Evolutionary conservation across 2,888 invertebrate genomes (phyloP).

Genomic region (Thymelicus acteon): DNA sequence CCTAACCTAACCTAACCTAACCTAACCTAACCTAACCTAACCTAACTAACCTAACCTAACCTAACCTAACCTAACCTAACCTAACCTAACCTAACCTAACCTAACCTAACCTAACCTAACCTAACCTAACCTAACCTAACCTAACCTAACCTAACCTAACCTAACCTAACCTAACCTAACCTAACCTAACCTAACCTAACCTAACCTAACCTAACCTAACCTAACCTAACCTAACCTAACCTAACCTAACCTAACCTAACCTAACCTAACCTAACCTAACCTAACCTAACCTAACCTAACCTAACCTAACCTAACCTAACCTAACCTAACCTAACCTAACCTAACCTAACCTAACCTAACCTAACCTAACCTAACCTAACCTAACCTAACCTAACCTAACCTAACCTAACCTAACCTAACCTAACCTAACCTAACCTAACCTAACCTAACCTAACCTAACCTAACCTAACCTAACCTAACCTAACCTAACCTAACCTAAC

Average conservation of each 20-base stretch:
- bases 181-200: conserved; percentile 47
- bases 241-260: conserved; percentile 47
- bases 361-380: conserved; percentile 47
- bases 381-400: conserved; percentile 47
- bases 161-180: conserved; percentile 48
- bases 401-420: conserved; percentile 47
- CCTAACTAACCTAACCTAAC: conserved; percentile 45
- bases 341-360: conserved; percentile 47
- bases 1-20: conserved; percentile 47
- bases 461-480: conserved; percentile 47
- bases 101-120: conserved; percentile 47
- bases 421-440: conserved; percentile 47
- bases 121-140: conserved; percentile 47
- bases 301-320: conserved; percentile 47
- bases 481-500: conserved; percentile 48
- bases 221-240: conserved; percentile 47
- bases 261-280: conserved; percentile 47
- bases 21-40: conserved; percentile 44
- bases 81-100: conserved; percentile 47
- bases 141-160: conserved; percentile 47
- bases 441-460: conserved; percentile 47
- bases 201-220: conserved; percentile 47
- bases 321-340: conserved; percentile 47
- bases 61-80: conserved; percentile 47
- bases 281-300: conserved; percentile 47